A percentile compares a stretch with the other conserved stretches of the same genome.
Evolutionary conservation across 1,140 invertebrate genomes (phyloP).

Genomic region (Leptinotarsa lineolata): DNA sequence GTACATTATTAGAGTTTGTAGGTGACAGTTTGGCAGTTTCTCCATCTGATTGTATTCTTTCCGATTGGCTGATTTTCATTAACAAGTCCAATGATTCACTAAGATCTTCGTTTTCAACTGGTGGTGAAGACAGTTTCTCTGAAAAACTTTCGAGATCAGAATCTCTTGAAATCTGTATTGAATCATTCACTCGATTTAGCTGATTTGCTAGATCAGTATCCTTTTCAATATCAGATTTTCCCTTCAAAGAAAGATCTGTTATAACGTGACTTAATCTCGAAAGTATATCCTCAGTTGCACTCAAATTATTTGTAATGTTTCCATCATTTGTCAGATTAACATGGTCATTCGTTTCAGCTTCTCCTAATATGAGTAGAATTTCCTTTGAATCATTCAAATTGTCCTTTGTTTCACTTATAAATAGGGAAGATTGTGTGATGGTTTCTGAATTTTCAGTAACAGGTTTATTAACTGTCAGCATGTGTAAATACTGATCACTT

Average conservation of each 20-base stretch:
- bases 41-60: not conserved
- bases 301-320: not conserved
- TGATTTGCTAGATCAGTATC: no score
- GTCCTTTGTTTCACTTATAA: conserved; percentile 12
- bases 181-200: no score
- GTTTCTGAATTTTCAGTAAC: not conserved
- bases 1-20: not conserved
- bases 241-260: not conserved
- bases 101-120: not conserved
- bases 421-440: not conserved
- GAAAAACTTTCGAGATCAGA: no score
- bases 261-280: conserved; percentile 13
- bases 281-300: conserved; percentile 10
- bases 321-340: not conserved
- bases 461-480: no score
- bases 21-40: not conserved
- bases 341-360: not conserved
- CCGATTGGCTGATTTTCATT: not conserved
- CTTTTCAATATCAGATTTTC: not conserved
- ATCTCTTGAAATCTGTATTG: no score
- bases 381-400: conserved; percentile 18
- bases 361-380: conserved; percentile 16
- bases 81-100: conserved; percentile 14
- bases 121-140: not conserved
- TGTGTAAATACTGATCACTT: no score